These are phyloP conservation scores for Leucosticte australis DNA, from an alignment of 2,113 vertebrate species.

Conservation along the genomic window DNA sequence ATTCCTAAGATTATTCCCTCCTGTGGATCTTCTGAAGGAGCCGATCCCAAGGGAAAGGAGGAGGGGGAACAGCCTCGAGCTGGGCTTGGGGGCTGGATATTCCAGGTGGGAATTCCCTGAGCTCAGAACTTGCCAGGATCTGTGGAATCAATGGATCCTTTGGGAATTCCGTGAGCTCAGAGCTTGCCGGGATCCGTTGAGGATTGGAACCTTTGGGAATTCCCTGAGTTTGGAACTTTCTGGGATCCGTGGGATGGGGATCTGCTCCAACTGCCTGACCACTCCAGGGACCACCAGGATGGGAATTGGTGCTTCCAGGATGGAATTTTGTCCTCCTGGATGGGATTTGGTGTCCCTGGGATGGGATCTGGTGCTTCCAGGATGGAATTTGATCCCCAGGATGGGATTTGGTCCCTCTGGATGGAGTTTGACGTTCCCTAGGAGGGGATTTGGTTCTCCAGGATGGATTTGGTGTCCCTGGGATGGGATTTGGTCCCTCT, in stretches of 20 bases:
- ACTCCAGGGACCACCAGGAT: not conserved
- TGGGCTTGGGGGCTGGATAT: not conserved
- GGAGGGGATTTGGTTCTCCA: too few species aligned
- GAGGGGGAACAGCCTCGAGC: not conserved
- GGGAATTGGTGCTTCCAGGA: not conserved
- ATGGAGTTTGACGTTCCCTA: too few species aligned
- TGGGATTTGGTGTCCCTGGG: not conserved
- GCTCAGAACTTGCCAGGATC: rapidly evolving
- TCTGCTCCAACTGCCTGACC: not conserved
- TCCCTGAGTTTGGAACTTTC: not conserved
- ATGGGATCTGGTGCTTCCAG: too few species aligned
- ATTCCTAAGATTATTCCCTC: not conserved
- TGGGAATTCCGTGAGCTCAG: not conserved
- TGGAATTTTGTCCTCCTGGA: not conserved
- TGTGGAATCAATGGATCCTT: not conserved
- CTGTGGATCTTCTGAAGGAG: not conserved
- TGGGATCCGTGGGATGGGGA: not conserved
- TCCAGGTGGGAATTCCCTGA: not conserved
- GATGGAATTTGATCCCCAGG: too few species aligned
- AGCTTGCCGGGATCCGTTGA: too few species aligned
- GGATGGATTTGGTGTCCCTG: too few species aligned
- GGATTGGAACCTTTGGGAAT: not conserved
- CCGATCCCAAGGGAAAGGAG: not conserved
- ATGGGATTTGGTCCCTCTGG: too few species aligned
- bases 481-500: too few species aligned